Percentiles rank a stretch among this genome's conserved stretches.
Evolutionary conservation across 2,888 invertebrate species (phyloP).

Genomic region (Marasmarcha lunaedactyla): DNA sequence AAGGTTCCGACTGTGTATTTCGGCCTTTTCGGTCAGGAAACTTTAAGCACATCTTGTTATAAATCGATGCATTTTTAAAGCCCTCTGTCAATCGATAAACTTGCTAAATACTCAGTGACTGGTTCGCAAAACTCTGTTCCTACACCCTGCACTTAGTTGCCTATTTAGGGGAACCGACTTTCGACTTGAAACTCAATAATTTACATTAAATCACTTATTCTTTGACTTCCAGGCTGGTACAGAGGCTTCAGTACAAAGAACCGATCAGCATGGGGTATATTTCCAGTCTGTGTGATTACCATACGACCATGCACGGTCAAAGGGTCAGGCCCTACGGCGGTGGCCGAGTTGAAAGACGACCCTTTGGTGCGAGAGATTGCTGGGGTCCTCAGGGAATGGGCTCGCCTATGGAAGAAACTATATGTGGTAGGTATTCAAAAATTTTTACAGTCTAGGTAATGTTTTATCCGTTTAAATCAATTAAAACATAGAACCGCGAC

Average conservation of each 20-base stretch:
- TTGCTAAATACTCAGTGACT: no score
- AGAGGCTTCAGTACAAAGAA: slow-evolving; percentile 85
- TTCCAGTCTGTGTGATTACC: slow-evolving; percentile 76
- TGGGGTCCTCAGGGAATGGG: slow-evolving; percentile 93
- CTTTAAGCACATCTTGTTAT: no score
- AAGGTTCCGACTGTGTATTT: no score
- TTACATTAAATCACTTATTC: no score
- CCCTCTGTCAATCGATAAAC: no score
- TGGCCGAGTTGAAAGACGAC: slow-evolving; percentile 89
- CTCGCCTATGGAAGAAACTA: slow-evolving; percentile 89
- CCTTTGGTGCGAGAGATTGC: slow-evolving; percentile 92
- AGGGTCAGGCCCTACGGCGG: slow-evolving; percentile 83
- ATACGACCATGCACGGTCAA: slow-evolving; percentile 85
- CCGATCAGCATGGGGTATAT: slow-evolving; percentile 63
- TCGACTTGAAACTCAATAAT: no score
- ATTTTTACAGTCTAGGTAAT: slow-evolving; percentile 9
- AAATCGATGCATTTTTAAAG: no score
- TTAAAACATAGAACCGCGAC: no score
- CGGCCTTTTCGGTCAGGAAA: no score
- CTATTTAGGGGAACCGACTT: no score
- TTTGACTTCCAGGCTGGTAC: slow-evolving; percentile 78
- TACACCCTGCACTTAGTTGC: no score
- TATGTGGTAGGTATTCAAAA: slow-evolving; percentile 86
- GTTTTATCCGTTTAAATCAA: slow-evolving; percentile 10
- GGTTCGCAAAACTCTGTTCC: no score